Base-by-base conservation (phyloP, 2,797 vertebrate genomes). In the Jordanella pulchra region DNA sequence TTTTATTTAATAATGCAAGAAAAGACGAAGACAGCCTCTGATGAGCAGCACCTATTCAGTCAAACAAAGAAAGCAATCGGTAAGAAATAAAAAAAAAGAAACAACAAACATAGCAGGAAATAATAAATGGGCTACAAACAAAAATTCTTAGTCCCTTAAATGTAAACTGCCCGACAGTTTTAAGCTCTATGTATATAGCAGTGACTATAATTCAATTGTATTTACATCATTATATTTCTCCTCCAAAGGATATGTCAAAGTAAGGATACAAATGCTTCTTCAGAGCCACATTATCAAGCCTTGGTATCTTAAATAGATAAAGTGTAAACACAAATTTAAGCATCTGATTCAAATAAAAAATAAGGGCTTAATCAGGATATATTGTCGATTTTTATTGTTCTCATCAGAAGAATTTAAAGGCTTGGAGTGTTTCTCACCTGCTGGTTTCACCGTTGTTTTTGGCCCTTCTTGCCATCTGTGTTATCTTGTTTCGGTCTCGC, bases 401-500 rank as follows among this genome's bases (percentile, higher is more conserved):
- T 48, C 56, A 27, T 47, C 14, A 25, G 17, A 72, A 27, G 23
- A 23, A 47, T 17, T 17, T 0, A 4, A 44, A 56, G 14, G 23
- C 47, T n/a, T 1, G 7, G 11, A 12, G 88, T 79, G 72, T 90
- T 89, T 65, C 91, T 91, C 86, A 95, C 94, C 93, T 84, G 76
- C 47, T 58, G 65, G 51, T 10, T 35, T 92, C 75, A 94, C 7
- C 88, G 82, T 21, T 83, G 92, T 30, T 84, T 94, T 0, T 79
- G 51, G 64, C 91, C 88, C 77, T 92, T 96, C 92, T 95, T 97
- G 47, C 92, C 67, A 39, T 96, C 96, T 0, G 81, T 88, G 51
- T 80, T 67, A 54, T 97, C 96, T 71, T 90, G 95, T 84, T 99
- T 99, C 32, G 98, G 98, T 92, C 96, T 95, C 70, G 98, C 97